These are phyloP conservation scores for Lacerta agilis DNA, from an alignment of 2,797 vertebrate genomes.

Conservation along the genomic window DNA sequence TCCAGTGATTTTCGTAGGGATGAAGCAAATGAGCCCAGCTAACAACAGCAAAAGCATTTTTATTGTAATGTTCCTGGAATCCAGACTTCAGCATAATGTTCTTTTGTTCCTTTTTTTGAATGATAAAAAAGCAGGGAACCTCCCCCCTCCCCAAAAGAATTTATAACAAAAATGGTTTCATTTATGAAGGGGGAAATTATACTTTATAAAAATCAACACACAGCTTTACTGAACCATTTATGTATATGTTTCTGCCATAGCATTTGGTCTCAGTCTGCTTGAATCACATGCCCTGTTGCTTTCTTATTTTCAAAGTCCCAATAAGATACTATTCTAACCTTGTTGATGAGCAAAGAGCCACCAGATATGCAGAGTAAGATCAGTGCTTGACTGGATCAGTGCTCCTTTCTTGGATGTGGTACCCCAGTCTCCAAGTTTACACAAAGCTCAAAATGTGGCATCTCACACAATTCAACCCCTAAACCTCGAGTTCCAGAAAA, in stretches of 20 bases:
- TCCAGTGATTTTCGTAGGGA: not conserved
- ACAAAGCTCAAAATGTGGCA: not conserved
- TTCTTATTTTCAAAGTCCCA: not conserved
- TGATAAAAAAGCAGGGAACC: not conserved
- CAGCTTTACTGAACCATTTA: not conserved
- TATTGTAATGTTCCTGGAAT: not conserved
- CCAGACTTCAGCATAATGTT: not conserved
- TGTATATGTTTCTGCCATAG: not conserved
- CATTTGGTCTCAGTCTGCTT: not conserved
- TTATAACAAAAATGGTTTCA: not conserved
- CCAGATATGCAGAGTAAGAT: not conserved
- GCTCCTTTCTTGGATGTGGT: not conserved
- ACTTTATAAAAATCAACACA: not conserved
- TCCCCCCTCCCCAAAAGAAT: not conserved
- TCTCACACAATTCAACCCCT: not conserved
- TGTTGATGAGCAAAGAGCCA: not conserved
- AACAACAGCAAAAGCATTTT: not conserved
- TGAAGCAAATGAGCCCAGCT: not conserved
- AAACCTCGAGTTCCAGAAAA: not conserved
- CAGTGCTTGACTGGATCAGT: no score
- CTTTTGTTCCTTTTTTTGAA: not conserved
- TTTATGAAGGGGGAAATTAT: not conserved
- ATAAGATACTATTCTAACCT: not conserved
- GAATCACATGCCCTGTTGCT: not conserved
- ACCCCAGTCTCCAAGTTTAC: not conserved